Evolutionary conservation across 2,113 vertebrate species (phyloP).

Genomic region (Cephalophus harveyi): DNA sequence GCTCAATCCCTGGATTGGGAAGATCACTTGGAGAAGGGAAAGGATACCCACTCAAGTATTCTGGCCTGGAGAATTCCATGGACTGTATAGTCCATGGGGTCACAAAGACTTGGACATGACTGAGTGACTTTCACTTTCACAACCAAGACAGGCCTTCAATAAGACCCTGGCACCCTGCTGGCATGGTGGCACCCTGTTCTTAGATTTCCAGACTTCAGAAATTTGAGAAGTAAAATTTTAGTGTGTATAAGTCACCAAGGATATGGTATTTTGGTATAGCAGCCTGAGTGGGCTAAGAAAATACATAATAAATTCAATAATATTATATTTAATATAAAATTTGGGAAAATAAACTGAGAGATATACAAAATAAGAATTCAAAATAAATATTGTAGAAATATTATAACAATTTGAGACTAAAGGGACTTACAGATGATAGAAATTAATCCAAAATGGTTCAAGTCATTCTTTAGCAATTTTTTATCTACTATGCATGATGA

Average conservation of each 20-base stretch:
- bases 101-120: neutral
- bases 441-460: neutral
- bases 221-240: neutral
- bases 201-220: neutral
- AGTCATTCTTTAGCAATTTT: neutral
- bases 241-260: neutral
- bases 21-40: neutral
- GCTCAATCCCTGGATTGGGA: neutral
- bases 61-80: neutral
- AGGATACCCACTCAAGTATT: neutral
- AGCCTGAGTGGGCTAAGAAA: neutral
- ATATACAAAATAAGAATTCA: neutral
- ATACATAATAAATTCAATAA: neutral
- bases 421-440: neutral
- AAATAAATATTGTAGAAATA: neutral
- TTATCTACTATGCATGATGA: neutral
- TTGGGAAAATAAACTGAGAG: neutral
- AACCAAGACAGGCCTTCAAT: neutral
- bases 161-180: neutral
- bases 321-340: neutral
- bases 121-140: neutral
- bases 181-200: neutral
- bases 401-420: neutral
- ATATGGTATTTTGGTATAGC: neutral
- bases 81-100: neutral